These are phyloP conservation scores for Eupithecia abbreviata DNA, from an alignment of 2,888 invertebrate genomes.

Conservation along the genomic window DNA sequence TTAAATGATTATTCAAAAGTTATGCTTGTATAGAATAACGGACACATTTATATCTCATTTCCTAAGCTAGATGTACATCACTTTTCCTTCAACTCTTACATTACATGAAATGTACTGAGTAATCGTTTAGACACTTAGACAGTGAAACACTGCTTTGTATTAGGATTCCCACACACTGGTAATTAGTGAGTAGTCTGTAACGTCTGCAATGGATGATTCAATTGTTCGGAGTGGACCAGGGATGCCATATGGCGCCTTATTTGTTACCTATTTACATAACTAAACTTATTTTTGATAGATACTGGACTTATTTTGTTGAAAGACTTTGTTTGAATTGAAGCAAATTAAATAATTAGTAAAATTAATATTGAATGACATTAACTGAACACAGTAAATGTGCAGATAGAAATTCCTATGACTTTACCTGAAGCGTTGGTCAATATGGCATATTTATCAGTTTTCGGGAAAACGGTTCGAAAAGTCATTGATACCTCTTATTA, in stretches of 20 bases:
- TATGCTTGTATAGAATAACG: not conserved
- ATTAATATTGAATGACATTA: not conserved
- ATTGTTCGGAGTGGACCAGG: constrained; percentile 10
- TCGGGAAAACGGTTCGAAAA: not conserved
- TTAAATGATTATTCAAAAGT: not conserved
- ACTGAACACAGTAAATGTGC: not conserved
- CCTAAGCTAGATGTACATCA: not conserved
- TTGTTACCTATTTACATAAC: not conserved
- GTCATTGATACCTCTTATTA: not conserved
- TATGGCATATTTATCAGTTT: not conserved
- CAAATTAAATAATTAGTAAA: not conserved
- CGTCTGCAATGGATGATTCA: constrained; percentile 39
- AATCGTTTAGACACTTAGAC: constrained; percentile 45
- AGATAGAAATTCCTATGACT: not conserved
- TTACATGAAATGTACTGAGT: constrained; percentile 28
- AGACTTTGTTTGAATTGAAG: not conserved
- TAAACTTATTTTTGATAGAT: not conserved
- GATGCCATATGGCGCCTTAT: not conserved
- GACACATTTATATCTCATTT: not conserved
- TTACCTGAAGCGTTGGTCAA: not conserved
- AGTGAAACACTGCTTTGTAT: constrained; percentile 57
- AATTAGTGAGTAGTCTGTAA: constrained; percentile 52
- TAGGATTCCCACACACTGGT: constrained; percentile 60
- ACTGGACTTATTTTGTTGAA: not conserved
- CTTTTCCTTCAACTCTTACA: constrained; percentile 34